Percentiles rank a stretch among this genome's conserved stretches.
These are phyloP conservation scores for Phalloptychus januarius DNA, from an alignment of 2,797 vertebrate genomes.

Conservation along the genomic window DNA sequence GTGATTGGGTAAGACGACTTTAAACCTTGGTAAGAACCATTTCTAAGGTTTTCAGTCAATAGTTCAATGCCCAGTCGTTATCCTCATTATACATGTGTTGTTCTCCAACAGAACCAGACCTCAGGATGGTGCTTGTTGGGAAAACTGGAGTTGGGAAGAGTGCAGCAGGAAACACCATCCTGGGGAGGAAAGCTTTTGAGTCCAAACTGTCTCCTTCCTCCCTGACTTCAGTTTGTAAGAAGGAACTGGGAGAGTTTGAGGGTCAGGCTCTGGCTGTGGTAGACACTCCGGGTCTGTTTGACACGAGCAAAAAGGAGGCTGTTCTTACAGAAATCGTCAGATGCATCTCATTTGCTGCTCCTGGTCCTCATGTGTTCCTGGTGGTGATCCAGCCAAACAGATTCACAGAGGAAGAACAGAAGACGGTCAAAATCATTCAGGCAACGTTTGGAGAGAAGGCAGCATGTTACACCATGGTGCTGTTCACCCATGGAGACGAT, in stretches of 20 bases:
- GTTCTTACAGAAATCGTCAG: neutral
- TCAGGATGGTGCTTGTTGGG: conserved; percentile 21
- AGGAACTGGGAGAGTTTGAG: neutral
- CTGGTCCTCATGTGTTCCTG: conserved; percentile 21
- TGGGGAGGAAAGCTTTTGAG: neutral
- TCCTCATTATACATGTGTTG: neutral
- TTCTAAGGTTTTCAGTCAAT: too few relatives aligned
- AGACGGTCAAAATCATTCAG: neutral
- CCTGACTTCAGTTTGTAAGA: conserved; percentile 2
- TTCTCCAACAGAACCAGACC: conserved; percentile 8
- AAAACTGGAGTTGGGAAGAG: conserved; percentile 30
- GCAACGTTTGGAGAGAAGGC: neutral
- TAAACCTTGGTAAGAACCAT: too few relatives aligned
- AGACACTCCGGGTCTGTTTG: neutral
- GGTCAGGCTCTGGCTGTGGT: neutral
- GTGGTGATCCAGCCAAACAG: conserved; percentile 1
- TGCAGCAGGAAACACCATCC: conserved; percentile 10
- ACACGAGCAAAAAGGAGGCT: neutral
- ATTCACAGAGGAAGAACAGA: conserved; percentile 11
- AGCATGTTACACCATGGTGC: neutral
- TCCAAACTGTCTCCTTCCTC: neutral
- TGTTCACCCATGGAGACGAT: conserved; percentile 18
- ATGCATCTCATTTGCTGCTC: conserved; percentile 8
- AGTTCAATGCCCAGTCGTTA: too few relatives aligned
- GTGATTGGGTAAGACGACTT: too few relatives aligned